Base-by-base conservation (phyloP, 1,140 invertebrate genomes). In the Battus philenor region DNA sequence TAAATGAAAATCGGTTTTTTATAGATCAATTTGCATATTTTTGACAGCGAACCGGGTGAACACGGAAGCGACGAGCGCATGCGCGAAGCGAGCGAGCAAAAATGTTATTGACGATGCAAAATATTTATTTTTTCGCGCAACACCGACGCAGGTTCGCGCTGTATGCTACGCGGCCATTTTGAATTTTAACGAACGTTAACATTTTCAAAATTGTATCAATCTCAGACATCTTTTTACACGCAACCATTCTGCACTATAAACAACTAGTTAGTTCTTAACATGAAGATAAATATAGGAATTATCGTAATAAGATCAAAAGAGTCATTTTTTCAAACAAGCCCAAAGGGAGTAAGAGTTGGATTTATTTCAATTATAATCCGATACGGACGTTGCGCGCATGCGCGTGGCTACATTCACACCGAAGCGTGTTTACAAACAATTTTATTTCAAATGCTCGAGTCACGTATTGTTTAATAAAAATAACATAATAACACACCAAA, bases 1-100 rank as follows among this genome's bases (percentile, higher is more conserved):
- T 53, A 54, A 44, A 53, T 50, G 58, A 69, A 69, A 75, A 81
- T 76, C 58, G 64, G 55, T 65, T 78, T 82, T 80, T 81, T 81
- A 78, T 81, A 65, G 75, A 77, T 74, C 77, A 81, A 84, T 84
- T 84, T 82, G 74, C 80, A 84, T 84, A 84, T 75, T 77, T 80
- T 68, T 80, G 80, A 82, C 77, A 75, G 73, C 49, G 54, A 56
- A 30, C 44, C 54, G 61, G 63, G 44, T 39, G 33, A 36, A n/a
- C 38, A 13, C 38, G 47, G 31, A 34, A 45, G 50, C 54, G 51
- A 27, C 36, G 43, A 36, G 45, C 77, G 80, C 80, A 82, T 82
- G 80, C 78, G 76, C 58, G 47, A 13, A 22, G 31, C 33, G 47
- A 63, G 39, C 12, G 36, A 59, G 61, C 61, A 48, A 48, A 68